phyloP scores from a whole-genome alignment of 2,888 invertebrate genomes.

The Machimus rusticus region DNA sequence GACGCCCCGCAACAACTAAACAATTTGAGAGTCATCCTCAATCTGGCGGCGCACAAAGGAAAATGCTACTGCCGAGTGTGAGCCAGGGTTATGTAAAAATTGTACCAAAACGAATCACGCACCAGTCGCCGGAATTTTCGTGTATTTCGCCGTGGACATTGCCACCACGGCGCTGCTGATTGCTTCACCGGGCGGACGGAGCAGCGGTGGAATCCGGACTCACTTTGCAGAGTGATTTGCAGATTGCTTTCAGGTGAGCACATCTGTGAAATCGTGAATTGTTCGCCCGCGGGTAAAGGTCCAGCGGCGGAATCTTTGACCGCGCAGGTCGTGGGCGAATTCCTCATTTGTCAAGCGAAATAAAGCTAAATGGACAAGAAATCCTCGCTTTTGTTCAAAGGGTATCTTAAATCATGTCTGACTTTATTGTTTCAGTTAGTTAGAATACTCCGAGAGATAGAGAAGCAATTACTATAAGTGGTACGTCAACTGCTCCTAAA shows the following conservation, averaged over 20 bases:
- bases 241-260: conserved; percentile 18
- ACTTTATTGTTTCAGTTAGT: background rate
- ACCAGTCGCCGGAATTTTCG: background rate
- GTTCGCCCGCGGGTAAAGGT: background rate
- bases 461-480: background rate
- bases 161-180: background rate
- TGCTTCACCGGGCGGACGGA: background rate
- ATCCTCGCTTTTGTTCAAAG: background rate
- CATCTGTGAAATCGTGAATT: conserved; percentile 29
- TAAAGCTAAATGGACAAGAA: background rate
- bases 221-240: conserved; percentile 27
- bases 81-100: conserved; percentile 30
- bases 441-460: background rate
- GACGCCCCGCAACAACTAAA: conserved; percentile 41
- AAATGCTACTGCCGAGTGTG: conserved; percentile 2
- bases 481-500: background rate
- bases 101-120: conserved; percentile 25
- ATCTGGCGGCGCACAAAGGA: conserved; percentile 7
- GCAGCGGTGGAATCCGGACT: background rate
- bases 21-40: conserved; percentile 25
- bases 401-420: background rate
- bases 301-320: conserved; percentile 25
- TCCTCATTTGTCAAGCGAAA: background rate
- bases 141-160: background rate
- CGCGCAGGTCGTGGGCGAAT: background rate